A percentile compares a stretch with the other conserved stretches of the same genome.
phyloP scores from a whole-genome alignment of 92 coral and sea anemone genomes.

The Chrysogorgia sp. region DNA sequence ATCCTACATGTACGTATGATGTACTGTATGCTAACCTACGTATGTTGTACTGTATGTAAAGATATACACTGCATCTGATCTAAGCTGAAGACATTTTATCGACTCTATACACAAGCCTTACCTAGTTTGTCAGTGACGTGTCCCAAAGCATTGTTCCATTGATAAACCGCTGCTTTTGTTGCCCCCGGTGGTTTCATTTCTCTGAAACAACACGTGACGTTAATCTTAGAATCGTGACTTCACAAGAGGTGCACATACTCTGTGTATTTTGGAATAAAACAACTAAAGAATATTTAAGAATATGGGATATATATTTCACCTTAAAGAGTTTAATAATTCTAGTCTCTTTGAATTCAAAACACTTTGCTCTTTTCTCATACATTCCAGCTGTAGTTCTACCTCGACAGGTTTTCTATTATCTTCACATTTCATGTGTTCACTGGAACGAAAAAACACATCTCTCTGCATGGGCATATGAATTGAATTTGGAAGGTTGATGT shows the following conservation, averaged over 20 bases:
- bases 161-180: slow-evolving; percentile 95
- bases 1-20: too few relatives aligned
- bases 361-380: slow-evolving; percentile 77
- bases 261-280: background rate
- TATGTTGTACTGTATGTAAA: too few relatives aligned
- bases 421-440: slow-evolving; percentile 82
- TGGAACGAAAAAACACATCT: slow-evolving; percentile 1
- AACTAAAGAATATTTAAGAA: too few relatives aligned
- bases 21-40: background rate
- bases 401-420: slow-evolving; percentile 79
- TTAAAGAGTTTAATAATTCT: slow-evolving; percentile 82
- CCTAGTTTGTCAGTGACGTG: slow-evolving; percentile 76
- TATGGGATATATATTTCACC: slow-evolving; percentile 61
- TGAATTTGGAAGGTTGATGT: too few relatives aligned
- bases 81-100: too few relatives aligned
- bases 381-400: slow-evolving; percentile 67
- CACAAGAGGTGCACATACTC: background rate
- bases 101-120: slow-evolving; percentile 23
- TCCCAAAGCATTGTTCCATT: slow-evolving; percentile 77
- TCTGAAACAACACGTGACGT: slow-evolving; percentile 35
- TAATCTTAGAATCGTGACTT: background rate
- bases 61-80: too few relatives aligned
- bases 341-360: slow-evolving; percentile 72
- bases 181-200: slow-evolving; percentile 93
- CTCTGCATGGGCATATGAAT: too few relatives aligned